A percentile compares a stretch with the other conserved stretches of the same genome.
These are phyloP conservation scores for Habrosyne pyritoides DNA, from an alignment of 2,888 invertebrate species.

Conservation along the genomic window DNA sequence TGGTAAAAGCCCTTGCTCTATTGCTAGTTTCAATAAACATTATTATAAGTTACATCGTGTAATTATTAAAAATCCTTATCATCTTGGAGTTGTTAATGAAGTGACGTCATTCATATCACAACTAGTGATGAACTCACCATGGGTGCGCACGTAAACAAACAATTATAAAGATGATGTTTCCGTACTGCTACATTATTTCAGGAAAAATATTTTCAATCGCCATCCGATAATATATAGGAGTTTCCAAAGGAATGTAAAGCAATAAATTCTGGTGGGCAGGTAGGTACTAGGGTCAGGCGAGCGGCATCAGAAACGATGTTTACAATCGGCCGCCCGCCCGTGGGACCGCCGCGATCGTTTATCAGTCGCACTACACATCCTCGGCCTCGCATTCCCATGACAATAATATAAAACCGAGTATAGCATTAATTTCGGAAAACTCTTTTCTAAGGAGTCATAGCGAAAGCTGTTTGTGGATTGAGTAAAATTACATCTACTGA, in stretches of 20 bases:
- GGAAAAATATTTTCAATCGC: conserved; percentile 52
- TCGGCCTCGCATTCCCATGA: conserved; percentile 8
- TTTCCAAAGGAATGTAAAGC: conserved; percentile 48
- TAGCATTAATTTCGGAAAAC: background rate
- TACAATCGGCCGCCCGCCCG: conserved; percentile 38
- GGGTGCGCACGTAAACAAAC: no score
- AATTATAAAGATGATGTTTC: no score
- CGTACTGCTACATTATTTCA: conserved; percentile 11
- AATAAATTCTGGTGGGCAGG: conserved; percentile 44
- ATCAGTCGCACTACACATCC: conserved; percentile 20
- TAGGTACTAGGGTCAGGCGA: conserved; percentile 33
- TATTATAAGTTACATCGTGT: no score
- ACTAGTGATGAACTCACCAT: no score
- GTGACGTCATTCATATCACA: no score
- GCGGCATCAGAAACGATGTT: conserved; percentile 41
- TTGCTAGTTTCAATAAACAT: no score
- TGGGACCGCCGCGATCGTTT: conserved; percentile 34
- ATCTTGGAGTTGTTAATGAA: no score
- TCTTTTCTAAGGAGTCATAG: background rate
- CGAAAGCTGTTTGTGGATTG: conserved; percentile 12
- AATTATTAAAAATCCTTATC: no score
- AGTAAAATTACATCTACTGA: conserved; percentile 30
- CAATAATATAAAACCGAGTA: background rate
- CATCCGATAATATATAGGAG: conserved; percentile 45
- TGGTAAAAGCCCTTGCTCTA: no score